Percentiles rank a stretch among this genome's conserved stretches.
Evolutionary conservation across 2,888 invertebrate genomes (phyloP).

Genomic region (Pandemis cinnamomeana): DNA sequence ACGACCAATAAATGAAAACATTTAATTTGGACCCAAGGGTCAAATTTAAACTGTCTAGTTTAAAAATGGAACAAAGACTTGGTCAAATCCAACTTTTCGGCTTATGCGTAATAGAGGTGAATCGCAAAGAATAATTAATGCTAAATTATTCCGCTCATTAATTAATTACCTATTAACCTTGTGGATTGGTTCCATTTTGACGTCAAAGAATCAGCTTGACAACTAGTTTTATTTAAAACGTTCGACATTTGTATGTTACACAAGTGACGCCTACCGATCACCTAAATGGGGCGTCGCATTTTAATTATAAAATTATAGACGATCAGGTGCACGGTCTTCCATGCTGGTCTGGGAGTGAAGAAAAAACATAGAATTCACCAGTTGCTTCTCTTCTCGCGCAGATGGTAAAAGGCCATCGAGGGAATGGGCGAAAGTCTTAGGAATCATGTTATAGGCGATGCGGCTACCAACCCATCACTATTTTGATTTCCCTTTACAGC

Average conservation of each 20-base stretch:
- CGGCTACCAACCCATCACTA: too few relatives aligned
- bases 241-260: background rate
- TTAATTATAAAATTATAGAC: background rate
- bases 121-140: background rate
- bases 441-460: too few relatives aligned
- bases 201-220: slow-evolving; percentile 20
- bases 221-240: background rate
- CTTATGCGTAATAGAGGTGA: background rate
- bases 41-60: too few relatives aligned
- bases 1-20: too few relatives aligned
- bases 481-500: too few relatives aligned
- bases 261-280: background rate
- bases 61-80: background rate
- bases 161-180: slow-evolving; percentile 29
- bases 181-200: slow-evolving; percentile 27
- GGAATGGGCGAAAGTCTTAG: too few relatives aligned
- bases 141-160: slow-evolving; percentile 19
- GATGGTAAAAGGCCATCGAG: too few relatives aligned
- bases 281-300: slow-evolving; percentile 7
- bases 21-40: too few relatives aligned
- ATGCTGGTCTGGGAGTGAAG: too few relatives aligned
- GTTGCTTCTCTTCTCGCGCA: too few relatives aligned
- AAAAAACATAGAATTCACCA: too few relatives aligned
- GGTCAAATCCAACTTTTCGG: background rate
- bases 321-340: background rate